These are phyloP conservation scores for Linyphia triangularis DNA, from an alignment of 2,888 invertebrate genomes.

Conservation along the genomic window DNA sequence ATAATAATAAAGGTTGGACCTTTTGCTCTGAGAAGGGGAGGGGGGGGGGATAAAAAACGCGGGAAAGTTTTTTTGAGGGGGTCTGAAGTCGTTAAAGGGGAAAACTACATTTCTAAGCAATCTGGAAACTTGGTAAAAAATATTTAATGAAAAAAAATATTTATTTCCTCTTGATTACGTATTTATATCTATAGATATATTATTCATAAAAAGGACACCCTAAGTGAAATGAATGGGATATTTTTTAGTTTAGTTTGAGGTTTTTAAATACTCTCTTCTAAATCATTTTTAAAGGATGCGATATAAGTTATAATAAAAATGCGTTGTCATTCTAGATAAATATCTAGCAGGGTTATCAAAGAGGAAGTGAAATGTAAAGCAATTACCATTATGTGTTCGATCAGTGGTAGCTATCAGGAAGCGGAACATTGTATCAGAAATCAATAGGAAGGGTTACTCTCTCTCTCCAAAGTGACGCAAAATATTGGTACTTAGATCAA, in stretches of 20 bases:
- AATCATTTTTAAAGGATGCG: constrained; percentile 24
- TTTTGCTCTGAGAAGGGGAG: constrained; percentile 48
- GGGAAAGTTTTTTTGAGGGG: constrained; percentile 30
- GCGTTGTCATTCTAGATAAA: constrained; percentile 39
- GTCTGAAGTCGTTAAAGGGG: constrained; percentile 50
- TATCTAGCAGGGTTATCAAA: constrained; percentile 41
- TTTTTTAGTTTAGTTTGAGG: constrained; percentile 5
- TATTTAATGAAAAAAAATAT: constrained; percentile 40
- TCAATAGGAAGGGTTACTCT: constrained; percentile 25
- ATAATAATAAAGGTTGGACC: constrained; percentile 66
- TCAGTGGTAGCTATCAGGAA: constrained; percentile 53
- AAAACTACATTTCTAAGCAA: constrained; percentile 67
- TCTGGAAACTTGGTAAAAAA: constrained; percentile 58
- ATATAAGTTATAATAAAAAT: constrained; percentile 36
- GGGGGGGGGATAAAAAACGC: constrained; percentile 33
- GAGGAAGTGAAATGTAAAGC: constrained; percentile 44
- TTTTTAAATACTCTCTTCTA: constrained; percentile 34
- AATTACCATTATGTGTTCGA: constrained; percentile 61
- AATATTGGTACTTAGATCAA: constrained; percentile 54
- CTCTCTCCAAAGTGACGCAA: background rate
- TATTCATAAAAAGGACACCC: constrained; percentile 14
- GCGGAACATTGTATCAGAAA: constrained; percentile 48
- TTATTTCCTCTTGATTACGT: constrained; percentile 45
- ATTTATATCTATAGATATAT: constrained; percentile 21
- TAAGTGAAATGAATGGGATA: background rate